Evolutionary conservation across 2,113 vertebrate genomes (phyloP), one percentile per base, ranked within the genome.

Genomic region (Haplochromis burtoni): DNA sequence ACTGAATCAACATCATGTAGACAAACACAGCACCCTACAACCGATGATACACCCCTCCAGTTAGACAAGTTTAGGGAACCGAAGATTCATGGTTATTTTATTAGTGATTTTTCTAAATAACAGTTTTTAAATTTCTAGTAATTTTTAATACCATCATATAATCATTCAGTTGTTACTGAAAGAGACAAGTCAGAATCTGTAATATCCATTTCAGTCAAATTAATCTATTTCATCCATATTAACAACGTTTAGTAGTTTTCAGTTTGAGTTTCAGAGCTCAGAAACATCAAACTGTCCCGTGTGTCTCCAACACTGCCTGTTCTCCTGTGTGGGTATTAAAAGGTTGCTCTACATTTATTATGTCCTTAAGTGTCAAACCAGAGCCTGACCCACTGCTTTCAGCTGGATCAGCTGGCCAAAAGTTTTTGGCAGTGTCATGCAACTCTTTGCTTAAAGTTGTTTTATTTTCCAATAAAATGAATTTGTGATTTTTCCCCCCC

Each of bases 1-100:
- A 59, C 55, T 59, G 55, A 59, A 59, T 59, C 24, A 8, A 59
- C 24, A 29, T 16, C 55, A 59, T 0, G 4, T 59, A 59, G 54
- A n/a, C n/a, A n/a, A n/a, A n/a, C n/a, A n/a, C n/a, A n/a, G n/a
- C 54, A 57, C 12, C 54, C 10, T 24, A 55, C 53, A 26, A 55
- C 3, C 2, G 12, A 26, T 1, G 24, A 26, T 14, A 5, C 55
- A 57, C 24, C 0, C 12, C 12, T 29, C 24, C 24, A 57, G 54
- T 57, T 26, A 14, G 24, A 57, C 12, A 57, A 57, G 55, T 55
- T 55, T 13, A 55, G 11, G 1, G 54, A 57, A 26, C 55, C 13
- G 55, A 57, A 26, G 24, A 16, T 55, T 13, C 12, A 2, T 55
- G 21, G 54, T 55, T 26, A 55, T 55, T 55, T 55, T 2, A 55